phyloP scores from a whole-genome alignment of 2,113 vertebrate species.

The Gasterosteus nipponicus region DNA sequence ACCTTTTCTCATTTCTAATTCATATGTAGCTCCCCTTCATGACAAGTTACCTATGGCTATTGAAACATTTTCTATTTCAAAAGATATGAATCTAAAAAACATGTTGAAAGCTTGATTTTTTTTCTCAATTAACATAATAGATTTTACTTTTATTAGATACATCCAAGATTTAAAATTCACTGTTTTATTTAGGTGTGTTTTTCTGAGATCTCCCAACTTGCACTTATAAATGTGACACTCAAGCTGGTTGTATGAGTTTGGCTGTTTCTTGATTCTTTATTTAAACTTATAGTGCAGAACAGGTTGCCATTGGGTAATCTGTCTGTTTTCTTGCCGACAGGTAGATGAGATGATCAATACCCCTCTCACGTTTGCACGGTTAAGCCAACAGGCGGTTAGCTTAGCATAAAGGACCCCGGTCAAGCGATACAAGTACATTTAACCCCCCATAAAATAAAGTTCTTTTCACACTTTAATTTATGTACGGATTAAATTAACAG shows the following conservation, averaged over 20 bases:
- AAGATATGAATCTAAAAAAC: background rate
- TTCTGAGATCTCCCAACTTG: background rate
- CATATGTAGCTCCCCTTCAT: background rate
- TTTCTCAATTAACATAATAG: background rate
- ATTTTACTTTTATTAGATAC: background rate
- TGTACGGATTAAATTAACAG: background rate
- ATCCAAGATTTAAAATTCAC: background rate
- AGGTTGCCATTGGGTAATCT: background rate
- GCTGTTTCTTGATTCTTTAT: background rate
- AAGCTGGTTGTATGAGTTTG: background rate
- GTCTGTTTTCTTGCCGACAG: background rate
- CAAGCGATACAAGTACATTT: no score
- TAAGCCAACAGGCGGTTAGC: background rate
- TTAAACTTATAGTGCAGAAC: background rate
- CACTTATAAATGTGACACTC: background rate
- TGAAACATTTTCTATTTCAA: background rate
- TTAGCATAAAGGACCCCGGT: background rate
- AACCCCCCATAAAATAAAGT: background rate
- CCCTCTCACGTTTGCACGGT: background rate
- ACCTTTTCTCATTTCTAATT: slow-evolving; percentile 14
- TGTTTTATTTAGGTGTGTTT: background rate
- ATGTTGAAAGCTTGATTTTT: background rate
- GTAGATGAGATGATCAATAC: background rate
- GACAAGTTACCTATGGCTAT: background rate
- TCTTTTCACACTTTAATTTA: background rate